These are phyloP conservation scores for Neoseiulus cucumeris DNA, from an alignment of 1,140 invertebrate species.

Conservation along the genomic window DNA sequence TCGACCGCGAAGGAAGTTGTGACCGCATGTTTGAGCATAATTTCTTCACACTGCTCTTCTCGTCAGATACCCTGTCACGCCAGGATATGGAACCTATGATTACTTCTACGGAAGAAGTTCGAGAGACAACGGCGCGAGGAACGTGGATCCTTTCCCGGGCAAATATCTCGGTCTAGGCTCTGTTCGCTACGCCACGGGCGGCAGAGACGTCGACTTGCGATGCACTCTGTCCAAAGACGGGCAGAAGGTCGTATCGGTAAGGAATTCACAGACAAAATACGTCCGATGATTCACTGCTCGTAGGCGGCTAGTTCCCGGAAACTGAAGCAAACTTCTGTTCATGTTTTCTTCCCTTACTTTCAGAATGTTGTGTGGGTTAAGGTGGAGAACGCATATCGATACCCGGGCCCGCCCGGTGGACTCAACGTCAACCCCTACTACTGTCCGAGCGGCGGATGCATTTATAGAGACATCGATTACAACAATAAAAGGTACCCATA, in stretches of 20 bases:
- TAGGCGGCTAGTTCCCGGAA: too few species aligned
- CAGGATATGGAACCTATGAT: not conserved
- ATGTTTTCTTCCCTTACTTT: not conserved
- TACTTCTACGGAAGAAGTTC: not conserved
- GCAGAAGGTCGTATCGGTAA: not conserved
- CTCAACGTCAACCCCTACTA: not conserved
- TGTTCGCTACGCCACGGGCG: not conserved
- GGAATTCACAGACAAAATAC: not conserved
- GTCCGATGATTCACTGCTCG: too few species aligned
- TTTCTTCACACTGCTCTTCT: too few species aligned
- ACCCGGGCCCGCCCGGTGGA: not conserved
- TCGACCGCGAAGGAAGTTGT: too few species aligned
- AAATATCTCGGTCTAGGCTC: not conserved
- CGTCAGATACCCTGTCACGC: not conserved
- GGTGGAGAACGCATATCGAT: conserved; percentile 4
- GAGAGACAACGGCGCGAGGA: not conserved
- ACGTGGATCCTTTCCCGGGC: conserved; percentile 6
- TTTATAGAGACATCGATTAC: not conserved
- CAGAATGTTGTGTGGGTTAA: conserved; percentile 6
- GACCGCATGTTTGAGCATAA: too few species aligned
- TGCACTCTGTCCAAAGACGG: not conserved
- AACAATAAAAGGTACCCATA: not conserved
- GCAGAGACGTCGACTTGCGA: not conserved
- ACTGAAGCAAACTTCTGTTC: too few species aligned
- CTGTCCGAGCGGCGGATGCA: not conserved